Percentiles rank a stretch among this genome's conserved stretches.
These are phyloP conservation scores for Acrobeloides nanus DNA, from an alignment of 2,888 invertebrate genomes.

Conservation along the genomic window DNA sequence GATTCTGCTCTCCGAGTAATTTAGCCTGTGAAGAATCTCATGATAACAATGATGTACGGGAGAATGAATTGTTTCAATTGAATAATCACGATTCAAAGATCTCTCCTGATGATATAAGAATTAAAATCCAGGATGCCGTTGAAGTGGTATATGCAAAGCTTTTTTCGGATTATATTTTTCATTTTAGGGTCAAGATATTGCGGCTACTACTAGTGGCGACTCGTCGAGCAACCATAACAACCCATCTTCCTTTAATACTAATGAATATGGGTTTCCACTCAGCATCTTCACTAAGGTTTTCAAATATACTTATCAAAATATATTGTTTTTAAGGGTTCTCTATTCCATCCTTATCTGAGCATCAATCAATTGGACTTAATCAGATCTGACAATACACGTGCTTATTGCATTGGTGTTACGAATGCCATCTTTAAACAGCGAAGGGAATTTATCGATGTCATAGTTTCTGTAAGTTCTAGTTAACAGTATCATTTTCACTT, in stretches of 20 bases:
- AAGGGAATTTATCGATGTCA: slow-evolving; percentile 78
- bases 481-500: neutral
- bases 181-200: slow-evolving; percentile 6
- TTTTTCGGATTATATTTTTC: too few species aligned
- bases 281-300: slow-evolving; percentile 70
- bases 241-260: slow-evolving; percentile 34
- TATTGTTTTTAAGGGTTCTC: slow-evolving; percentile 65
- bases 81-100: too few species aligned
- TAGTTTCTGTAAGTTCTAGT: slow-evolving; percentile 68
- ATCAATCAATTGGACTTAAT: slow-evolving; percentile 86
- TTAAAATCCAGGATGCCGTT: too few species aligned
- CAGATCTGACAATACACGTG: slow-evolving; percentile 71
- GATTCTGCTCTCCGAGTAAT: too few species aligned
- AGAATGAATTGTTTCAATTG: too few species aligned
- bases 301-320: slow-evolving; percentile 9
- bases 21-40: too few species aligned
- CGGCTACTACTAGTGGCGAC: too few species aligned
- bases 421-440: slow-evolving; percentile 96
- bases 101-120: too few species aligned
- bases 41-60: too few species aligned
- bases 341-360: slow-evolving; percentile 90
- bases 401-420: slow-evolving; percentile 82
- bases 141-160: too few species aligned
- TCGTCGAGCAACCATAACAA: slow-evolving; percentile 9
- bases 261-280: slow-evolving; percentile 77